Evolutionary conservation across 2,888 invertebrate species (phyloP).

Genomic region (Lamproptera curius): DNA sequence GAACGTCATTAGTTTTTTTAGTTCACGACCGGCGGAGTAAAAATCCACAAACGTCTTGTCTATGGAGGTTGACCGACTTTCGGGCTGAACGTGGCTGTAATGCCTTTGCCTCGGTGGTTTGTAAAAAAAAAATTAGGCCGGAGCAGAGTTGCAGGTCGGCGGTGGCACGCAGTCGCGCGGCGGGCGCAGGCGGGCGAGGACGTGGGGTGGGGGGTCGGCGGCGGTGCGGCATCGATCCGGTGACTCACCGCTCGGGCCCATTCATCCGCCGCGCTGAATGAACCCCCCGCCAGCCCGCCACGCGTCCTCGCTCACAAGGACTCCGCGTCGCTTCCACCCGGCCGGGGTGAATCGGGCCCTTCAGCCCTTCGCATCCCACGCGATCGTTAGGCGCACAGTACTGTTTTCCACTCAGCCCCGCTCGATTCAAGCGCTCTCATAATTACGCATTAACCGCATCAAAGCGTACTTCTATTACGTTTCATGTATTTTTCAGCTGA

Average conservation of each 20-base stretch:
- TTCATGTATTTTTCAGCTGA: too few relatives aligned
- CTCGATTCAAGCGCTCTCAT: too few relatives aligned
- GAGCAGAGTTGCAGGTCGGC: conserved; percentile 22
- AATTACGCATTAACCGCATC: too few relatives aligned
- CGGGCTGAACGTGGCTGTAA: conserved; percentile 14
- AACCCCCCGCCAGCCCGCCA: conserved; percentile 50
- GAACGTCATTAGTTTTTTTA: not conserved
- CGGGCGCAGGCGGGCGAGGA: conserved; percentile 30
- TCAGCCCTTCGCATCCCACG: conserved; percentile 51
- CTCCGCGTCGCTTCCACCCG: conserved; percentile 56
- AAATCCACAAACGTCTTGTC: not conserved
- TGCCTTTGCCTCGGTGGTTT: conserved; percentile 26
- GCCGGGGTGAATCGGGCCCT: conserved; percentile 53
- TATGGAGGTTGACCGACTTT: conserved; percentile 13
- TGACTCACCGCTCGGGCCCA: conserved; percentile 68
- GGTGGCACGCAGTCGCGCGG: conserved; percentile 26
- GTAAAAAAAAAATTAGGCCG: conserved; percentile 28
- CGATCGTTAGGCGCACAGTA: conserved; percentile 36
- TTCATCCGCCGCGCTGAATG: conserved; percentile 76
- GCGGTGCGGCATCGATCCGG: conserved; percentile 59
- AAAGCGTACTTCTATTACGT: too few relatives aligned
- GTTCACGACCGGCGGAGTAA: not conserved
- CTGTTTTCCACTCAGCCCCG: conserved; percentile 40
- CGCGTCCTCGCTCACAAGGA: conserved; percentile 65
- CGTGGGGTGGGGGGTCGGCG: conserved; percentile 29